Evolutionary conservation across 1,140 invertebrate species (phyloP), one percentile per base, ranked within the genome.

Genomic region (Pachypsylla venusta): DNA sequence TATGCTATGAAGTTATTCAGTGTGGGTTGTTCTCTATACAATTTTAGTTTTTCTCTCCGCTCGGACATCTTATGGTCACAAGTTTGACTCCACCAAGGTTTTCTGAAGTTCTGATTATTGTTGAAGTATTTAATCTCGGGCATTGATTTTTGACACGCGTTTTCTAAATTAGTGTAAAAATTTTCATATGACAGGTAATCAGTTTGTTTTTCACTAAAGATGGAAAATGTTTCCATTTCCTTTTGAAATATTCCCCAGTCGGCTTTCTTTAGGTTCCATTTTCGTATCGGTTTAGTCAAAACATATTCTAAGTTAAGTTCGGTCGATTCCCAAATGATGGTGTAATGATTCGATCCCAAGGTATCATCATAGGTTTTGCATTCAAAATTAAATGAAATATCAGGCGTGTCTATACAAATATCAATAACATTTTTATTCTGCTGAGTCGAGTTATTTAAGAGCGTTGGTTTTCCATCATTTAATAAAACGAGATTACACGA

Each of bases 51-150:
- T 48, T 48, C 42, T 48, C 16, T 48, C n/a, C 42, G 16, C 5
- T 48, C 5, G 3, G 42, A 7, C 5, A 48, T 48, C 22, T 7
- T 22, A 7, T 48, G n/a, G 3, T 48, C 42, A 22, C 42, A 48
- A 19, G 5, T n/a, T 48, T 48, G 7, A n/a, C 42, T 48, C 42
- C 42, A 48, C 42, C 42, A 48, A 5, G 42, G 42, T 22, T 48
- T 48, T n/a, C 42, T 48, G 42, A 19, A 48, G 16, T 48, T 48
- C 22, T 48, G 42, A 19, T 48, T 48, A 19, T 48, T 22, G n/a
- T 19, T 48, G 22, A 48, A 48, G 22, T 48, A 48, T 48, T 48
- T 48, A 48, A 48, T 48, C 22, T 48, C 4, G 22, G 42, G 42
- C 42, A 48, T 48, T 7, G 42, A 4, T 5, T n/a, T n/a, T 48